Evolutionary conservation across 2,888 invertebrate species (phyloP).

Genomic region (Mactromeris polynyma): DNA sequence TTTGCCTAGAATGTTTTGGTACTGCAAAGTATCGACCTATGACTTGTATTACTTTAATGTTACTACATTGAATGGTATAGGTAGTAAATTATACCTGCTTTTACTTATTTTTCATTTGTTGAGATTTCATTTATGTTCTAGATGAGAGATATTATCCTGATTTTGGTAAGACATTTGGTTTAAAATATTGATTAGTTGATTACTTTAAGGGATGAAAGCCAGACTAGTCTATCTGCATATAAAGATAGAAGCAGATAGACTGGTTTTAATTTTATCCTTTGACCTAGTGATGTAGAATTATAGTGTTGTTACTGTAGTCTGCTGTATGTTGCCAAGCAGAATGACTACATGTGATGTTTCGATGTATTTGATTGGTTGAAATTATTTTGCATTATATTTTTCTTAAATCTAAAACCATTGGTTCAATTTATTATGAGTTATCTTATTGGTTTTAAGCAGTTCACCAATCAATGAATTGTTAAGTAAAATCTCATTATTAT

Average conservation of each 20-base stretch:
- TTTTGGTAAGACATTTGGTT: conserved; percentile 32
- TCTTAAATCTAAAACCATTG: not conserved
- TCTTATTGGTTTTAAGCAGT: not conserved
- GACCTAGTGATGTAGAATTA: not conserved
- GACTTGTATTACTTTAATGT: too few relatives aligned
- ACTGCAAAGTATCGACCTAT: too few relatives aligned
- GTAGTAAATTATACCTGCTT: too few relatives aligned
- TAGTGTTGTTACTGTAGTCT: conserved; percentile 5
- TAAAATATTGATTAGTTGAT: conserved; percentile 1
- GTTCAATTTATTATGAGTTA: not conserved
- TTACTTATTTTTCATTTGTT: not conserved
- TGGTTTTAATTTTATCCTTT: not conserved
- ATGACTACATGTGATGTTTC: not conserved
- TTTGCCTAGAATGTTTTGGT: too few relatives aligned
- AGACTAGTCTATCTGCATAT: not conserved
- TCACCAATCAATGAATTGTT: too few relatives aligned
- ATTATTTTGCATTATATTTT: not conserved
- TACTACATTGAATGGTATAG: too few relatives aligned
- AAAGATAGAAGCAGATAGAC: not conserved
- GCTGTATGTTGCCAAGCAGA: not conserved
- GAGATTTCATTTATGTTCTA: conserved; percentile 26
- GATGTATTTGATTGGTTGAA: not conserved
- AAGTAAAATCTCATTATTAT: too few relatives aligned
- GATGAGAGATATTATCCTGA: conserved; percentile 37
- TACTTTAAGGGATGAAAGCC: not conserved